Evolutionary conservation across 2,888 invertebrate species (phyloP).

Genomic region (Teleiodes luculella): DNA sequence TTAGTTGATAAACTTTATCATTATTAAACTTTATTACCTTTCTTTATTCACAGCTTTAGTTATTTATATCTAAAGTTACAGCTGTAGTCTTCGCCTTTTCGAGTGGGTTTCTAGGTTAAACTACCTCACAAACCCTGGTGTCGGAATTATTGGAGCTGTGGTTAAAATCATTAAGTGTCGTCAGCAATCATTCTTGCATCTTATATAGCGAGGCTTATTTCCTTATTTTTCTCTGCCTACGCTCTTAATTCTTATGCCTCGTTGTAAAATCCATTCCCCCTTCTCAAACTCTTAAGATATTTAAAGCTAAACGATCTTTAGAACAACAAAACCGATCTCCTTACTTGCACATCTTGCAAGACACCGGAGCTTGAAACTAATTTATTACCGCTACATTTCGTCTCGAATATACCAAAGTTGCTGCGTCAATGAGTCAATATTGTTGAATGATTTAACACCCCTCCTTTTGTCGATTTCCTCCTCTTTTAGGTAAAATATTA

Average conservation of each 20-base stretch:
- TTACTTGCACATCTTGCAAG: slow-evolving; percentile 23
- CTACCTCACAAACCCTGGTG: no score
- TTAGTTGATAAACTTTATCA: no score
- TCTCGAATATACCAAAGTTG: slow-evolving; percentile 20
- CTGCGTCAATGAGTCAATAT: slow-evolving; percentile 27
- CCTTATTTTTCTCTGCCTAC: background rate
- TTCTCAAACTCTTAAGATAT: slow-evolving; percentile 3
- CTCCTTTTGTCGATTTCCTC: slow-evolving; percentile 32
- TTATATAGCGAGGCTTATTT: background rate
- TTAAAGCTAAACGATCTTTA: slow-evolving; percentile 11
- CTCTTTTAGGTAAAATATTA: slow-evolving; percentile 6
- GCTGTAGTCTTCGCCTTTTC: no score
- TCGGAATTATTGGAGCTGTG: no score
- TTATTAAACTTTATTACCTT: no score
- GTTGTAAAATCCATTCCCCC: slow-evolving; percentile 10
- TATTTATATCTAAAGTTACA: no score
- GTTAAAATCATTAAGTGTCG: no score
- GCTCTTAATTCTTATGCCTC: slow-evolving; percentile 13
- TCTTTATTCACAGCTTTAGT: no score
- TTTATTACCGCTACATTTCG: slow-evolving; percentile 51
- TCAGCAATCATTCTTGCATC: background rate
- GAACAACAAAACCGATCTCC: slow-evolving; percentile 10
- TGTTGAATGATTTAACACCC: slow-evolving; percentile 55
- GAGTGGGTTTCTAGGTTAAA: no score
- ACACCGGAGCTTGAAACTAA: slow-evolving; percentile 40